These are phyloP conservation scores for Nebria ingens DNA, from an alignment of 1,140 invertebrate species.

Conservation along the genomic window DNA sequence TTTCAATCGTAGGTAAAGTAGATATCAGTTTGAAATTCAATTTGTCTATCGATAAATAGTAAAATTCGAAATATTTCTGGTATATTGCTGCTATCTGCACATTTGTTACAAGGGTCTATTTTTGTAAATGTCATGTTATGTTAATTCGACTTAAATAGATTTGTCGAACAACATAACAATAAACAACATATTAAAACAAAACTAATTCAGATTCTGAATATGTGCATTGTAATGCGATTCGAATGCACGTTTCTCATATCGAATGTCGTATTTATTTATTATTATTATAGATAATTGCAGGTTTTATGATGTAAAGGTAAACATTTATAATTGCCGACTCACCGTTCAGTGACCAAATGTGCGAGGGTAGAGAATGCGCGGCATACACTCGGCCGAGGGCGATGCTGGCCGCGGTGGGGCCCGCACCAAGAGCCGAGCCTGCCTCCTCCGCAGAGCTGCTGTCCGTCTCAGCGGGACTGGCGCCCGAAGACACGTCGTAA, in stretches of 20 bases:
- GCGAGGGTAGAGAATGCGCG: slow-evolving; percentile 78
- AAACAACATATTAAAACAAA: too few relatives aligned
- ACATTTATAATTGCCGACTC: too few relatives aligned
- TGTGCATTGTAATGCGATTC: neutral
- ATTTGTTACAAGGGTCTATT: too few relatives aligned
- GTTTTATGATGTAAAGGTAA: too few relatives aligned
- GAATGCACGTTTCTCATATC: neutral
- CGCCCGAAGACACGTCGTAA: slow-evolving; percentile 46
- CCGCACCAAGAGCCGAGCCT: slow-evolving; percentile 35
- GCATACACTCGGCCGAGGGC: slow-evolving; percentile 70
- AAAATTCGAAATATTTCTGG: too few relatives aligned
- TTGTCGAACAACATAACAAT: too few relatives aligned
- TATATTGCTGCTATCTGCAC: too few relatives aligned
- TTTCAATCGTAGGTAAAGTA: too few relatives aligned
- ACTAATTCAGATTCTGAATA: neutral
- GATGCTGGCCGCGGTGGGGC: slow-evolving; percentile 37
- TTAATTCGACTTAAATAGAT: too few relatives aligned
- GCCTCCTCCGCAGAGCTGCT: slow-evolving; percentile 46
- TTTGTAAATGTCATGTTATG: too few relatives aligned
- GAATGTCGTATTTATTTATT: neutral
- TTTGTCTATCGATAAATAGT: too few relatives aligned
- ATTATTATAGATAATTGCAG: neutral
- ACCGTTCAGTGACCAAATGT: slow-evolving; percentile 87
- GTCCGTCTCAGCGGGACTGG: slow-evolving; percentile 51
- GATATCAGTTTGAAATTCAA: too few relatives aligned